These are phyloP conservation scores for Malurus cyaneus DNA, from an alignment of 2,113 vertebrate species.

Conservation along the genomic window DNA sequence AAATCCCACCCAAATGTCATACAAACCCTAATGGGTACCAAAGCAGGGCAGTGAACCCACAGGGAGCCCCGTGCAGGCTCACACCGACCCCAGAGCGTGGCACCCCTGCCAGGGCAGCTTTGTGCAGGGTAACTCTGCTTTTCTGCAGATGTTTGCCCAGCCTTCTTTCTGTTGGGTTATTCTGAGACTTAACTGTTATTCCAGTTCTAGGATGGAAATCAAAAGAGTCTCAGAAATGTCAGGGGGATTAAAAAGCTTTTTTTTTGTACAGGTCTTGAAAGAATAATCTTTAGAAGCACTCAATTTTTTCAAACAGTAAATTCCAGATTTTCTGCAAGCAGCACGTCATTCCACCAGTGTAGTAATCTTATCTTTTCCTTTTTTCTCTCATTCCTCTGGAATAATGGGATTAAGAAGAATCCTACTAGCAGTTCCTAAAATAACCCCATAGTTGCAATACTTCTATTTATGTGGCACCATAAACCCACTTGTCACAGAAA, in stretches of 20 bases:
- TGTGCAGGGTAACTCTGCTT: rapidly evolving
- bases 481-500: neutral
- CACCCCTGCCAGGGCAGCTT: rapidly evolving
- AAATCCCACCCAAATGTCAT: neutral
- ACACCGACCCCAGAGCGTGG: rapidly evolving
- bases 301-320: neutral
- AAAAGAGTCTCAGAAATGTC: neutral
- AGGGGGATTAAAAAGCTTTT: neutral
- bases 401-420: neutral
- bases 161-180: neutral
- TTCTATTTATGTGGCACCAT: neutral
- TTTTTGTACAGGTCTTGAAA: neutral
- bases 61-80: neutral
- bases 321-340: neutral
- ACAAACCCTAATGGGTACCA: neutral
- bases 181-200: neutral
- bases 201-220: neutral
- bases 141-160: neutral
- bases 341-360: neutral
- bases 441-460: neutral
- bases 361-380: neutral
- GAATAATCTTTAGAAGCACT: neutral
- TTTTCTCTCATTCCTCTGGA: neutral
- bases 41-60: neutral
- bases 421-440: neutral